A percentile compares a stretch with the other conserved stretches of the same genome.
Evolutionary conservation across 2,797 vertebrate species (phyloP).

Genomic region (Masticophis lateralis): DNA sequence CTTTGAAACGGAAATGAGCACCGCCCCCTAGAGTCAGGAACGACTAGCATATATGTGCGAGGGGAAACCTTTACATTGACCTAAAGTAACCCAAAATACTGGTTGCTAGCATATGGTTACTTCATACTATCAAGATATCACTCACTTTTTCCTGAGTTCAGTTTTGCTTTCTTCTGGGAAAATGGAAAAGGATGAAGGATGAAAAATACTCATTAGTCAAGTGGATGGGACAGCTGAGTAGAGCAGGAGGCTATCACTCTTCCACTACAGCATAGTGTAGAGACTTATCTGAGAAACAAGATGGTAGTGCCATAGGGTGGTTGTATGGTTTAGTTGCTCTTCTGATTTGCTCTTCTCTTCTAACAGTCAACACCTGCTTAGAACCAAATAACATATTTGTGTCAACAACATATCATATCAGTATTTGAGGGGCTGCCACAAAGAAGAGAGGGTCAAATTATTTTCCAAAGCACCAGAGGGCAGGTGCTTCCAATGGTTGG

Average conservation of each 20-base stretch:
- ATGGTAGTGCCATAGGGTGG: background rate
- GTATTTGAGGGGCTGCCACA: too few species aligned
- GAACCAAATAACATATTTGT: too few species aligned
- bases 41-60: too few species aligned
- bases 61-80: too few species aligned
- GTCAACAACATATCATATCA: too few species aligned
- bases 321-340: background rate
- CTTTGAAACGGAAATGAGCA: too few species aligned
- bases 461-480: too few species aligned
- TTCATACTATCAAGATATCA: background rate
- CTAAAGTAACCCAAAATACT: background rate
- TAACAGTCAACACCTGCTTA: too few species aligned
- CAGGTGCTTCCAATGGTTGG: too few species aligned
- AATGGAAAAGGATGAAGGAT: background rate
- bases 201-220: background rate
- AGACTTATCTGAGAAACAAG: background rate
- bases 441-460: too few species aligned
- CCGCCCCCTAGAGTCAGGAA: too few species aligned
- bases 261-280: background rate
- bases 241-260: background rate
- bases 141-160: background rate
- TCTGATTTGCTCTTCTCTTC: background rate
- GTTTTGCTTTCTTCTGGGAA: background rate
- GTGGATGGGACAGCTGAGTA: background rate
- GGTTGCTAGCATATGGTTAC: background rate